phyloP scores from a whole-genome alignment of 1,140 invertebrate genomes.

The Odontomachus brunneus region DNA sequence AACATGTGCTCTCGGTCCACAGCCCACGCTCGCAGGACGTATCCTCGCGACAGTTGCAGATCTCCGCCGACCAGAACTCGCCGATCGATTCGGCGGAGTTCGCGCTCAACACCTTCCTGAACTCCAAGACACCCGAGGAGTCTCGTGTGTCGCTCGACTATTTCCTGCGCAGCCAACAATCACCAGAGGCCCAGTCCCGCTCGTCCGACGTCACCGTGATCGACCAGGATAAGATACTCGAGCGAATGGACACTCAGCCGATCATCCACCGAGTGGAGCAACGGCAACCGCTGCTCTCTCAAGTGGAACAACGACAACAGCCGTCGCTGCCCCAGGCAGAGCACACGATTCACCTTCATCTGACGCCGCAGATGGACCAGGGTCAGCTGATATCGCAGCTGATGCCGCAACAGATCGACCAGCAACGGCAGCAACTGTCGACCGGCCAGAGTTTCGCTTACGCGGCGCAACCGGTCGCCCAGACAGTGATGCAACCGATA shows the following conservation, averaged over 20 bases:
- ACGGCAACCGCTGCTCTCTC: neutral
- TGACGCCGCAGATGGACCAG: conserved; percentile 35
- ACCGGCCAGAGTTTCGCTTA: conserved; percentile 25
- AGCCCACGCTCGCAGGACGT: neutral
- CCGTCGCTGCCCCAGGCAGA: neutral
- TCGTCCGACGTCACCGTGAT: neutral
- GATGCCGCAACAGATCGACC: conserved; percentile 30
- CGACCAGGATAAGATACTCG: neutral
- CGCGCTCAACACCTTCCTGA: conserved; percentile 69
- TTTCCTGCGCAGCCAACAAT: conserved; percentile 70
- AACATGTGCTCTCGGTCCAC: neutral
- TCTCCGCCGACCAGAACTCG: neutral
- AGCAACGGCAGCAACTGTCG: conserved; percentile 22
- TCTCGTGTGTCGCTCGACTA: conserved; percentile 79
- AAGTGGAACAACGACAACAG: conserved; percentile 20
- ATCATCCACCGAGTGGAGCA: neutral
- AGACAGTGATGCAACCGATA: conserved; percentile 23
- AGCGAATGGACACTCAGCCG: conserved; percentile 4
- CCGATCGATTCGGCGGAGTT: conserved; percentile 10
- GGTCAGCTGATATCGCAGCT: too few relatives aligned
- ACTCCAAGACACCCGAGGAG: conserved; percentile 81
- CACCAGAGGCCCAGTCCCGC: neutral
- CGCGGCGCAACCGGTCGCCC: conserved; percentile 8
- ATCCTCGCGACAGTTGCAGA: conserved; percentile 27
- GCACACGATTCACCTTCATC: conserved; percentile 25